Evolutionary conservation across 2,888 invertebrate species (phyloP).

Genomic region (Electrophaes corylata): DNA sequence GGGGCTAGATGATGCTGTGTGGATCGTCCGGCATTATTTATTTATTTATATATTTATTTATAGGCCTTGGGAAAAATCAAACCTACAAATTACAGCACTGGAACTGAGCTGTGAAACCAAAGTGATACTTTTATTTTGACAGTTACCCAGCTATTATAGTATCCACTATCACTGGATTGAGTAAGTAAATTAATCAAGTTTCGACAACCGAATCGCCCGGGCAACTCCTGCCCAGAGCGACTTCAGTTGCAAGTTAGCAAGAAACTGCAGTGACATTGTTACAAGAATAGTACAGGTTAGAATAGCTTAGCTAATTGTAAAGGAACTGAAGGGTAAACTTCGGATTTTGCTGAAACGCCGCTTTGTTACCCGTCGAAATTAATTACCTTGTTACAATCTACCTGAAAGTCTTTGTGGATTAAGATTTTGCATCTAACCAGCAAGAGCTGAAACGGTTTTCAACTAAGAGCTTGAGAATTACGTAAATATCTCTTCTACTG

Average conservation of each 20-base stretch:
- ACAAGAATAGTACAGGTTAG: slow-evolving; percentile 25
- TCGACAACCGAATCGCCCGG: slow-evolving; percentile 38
- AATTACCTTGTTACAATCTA: slow-evolving; percentile 21
- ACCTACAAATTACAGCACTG: too few species aligned
- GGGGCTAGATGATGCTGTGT: too few species aligned
- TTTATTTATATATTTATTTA: too few species aligned
- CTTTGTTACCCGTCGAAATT: slow-evolving; percentile 25
- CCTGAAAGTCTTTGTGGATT: slow-evolving; percentile 13
- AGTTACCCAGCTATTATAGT: slow-evolving; percentile 15
- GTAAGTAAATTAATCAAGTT: slow-evolving; percentile 43
- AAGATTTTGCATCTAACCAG: neutral
- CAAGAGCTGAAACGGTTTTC: neutral
- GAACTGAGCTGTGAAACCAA: too few species aligned
- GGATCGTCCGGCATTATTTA: too few species aligned
- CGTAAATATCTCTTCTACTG: neutral
- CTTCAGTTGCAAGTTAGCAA: slow-evolving; percentile 37
- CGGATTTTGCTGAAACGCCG: slow-evolving; percentile 20
- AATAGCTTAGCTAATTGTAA: slow-evolving; percentile 26
- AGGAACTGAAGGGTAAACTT: slow-evolving; percentile 24
- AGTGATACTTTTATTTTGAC: too few species aligned
- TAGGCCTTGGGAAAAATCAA: too few species aligned
- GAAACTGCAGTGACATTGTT: slow-evolving; percentile 35
- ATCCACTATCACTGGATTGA: slow-evolving; percentile 20
- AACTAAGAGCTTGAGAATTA: neutral
- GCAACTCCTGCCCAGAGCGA: slow-evolving; percentile 28